Evolutionary conservation across 2,888 invertebrate species (phyloP).

Genomic region (Mythimna pallens): DNA sequence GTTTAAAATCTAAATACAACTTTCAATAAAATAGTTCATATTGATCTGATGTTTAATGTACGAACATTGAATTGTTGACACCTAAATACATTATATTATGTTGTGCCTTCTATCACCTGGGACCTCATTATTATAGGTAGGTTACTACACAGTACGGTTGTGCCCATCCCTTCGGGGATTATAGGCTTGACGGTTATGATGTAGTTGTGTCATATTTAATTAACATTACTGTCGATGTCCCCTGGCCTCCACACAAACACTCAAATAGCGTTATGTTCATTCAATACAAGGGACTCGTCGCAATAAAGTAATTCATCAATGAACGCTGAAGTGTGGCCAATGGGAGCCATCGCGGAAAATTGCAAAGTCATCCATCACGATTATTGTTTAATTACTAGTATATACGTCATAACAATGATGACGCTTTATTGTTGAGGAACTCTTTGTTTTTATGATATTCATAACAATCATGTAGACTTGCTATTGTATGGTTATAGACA

Average conservation of each 20-base stretch:
- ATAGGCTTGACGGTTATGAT: slow-evolving; percentile 30
- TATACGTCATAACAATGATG: slow-evolving; percentile 14
- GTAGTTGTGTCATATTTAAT: slow-evolving; percentile 52
- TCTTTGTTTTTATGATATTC: slow-evolving; percentile 2
- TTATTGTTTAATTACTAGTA: slow-evolving; percentile 15
- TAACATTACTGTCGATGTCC: slow-evolving; percentile 42
- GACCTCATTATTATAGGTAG: slow-evolving; percentile 29
- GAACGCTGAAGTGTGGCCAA: slow-evolving; percentile 16
- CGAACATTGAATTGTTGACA: background rate
- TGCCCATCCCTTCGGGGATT: slow-evolving; percentile 27
- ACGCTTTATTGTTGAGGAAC: background rate
- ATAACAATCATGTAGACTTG: background rate
- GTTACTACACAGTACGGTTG: slow-evolving; percentile 38
- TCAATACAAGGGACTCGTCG: slow-evolving; percentile 13
- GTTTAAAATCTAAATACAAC: background rate
- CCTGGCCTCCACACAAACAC: slow-evolving; percentile 10
- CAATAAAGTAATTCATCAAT: slow-evolving; percentile 44
- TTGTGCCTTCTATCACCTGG: slow-evolving; percentile 4
- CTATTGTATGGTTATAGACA: background rate
- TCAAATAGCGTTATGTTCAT: slow-evolving; percentile 15
- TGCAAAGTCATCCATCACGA: slow-evolving; percentile 23
- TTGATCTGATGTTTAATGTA: background rate
- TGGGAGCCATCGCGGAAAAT: slow-evolving; percentile 1
- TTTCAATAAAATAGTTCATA: background rate
- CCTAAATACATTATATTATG: background rate